These are phyloP conservation scores for Aphaenogaster ashmeadi DNA, from an alignment of 1,140 invertebrate species.

Conservation along the genomic window DNA sequence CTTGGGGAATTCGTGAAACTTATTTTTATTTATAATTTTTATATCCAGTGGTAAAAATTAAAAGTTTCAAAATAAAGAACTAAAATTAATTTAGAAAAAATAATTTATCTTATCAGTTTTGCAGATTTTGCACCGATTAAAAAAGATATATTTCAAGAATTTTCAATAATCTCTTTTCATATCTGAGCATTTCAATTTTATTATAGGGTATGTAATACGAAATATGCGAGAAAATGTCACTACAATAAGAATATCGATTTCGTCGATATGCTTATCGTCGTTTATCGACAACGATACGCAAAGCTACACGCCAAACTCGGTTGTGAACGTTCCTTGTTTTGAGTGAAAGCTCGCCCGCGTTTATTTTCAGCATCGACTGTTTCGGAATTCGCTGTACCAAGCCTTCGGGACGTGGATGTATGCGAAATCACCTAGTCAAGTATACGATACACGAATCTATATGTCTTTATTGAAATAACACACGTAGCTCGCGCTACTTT, in stretches of 20 bases:
- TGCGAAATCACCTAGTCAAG: slow-evolving; percentile 32
- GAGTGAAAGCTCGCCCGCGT: slow-evolving; percentile 63
- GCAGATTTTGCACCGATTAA: no score
- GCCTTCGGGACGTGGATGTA: slow-evolving; percentile 5
- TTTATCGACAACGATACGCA: slow-evolving; percentile 40
- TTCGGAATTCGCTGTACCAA: slow-evolving; percentile 55
- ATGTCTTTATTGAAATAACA: slow-evolving; percentile 72
- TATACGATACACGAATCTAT: slow-evolving; percentile 41
- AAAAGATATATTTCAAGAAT: not conserved
- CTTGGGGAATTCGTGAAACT: not conserved
- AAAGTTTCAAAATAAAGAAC: not conserved
- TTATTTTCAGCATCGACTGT: slow-evolving; percentile 71
- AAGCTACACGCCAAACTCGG: slow-evolving; percentile 11
- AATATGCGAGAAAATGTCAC: not conserved
- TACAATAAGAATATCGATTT: slow-evolving; percentile 33
- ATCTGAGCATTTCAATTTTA: not conserved
- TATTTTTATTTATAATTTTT: not conserved
- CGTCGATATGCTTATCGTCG: slow-evolving; percentile 20
- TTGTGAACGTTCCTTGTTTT: slow-evolving; percentile 58
- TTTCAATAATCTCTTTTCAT: not conserved
- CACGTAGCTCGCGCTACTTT: slow-evolving; percentile 31
- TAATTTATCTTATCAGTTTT: not conserved
- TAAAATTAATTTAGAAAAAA: not conserved
- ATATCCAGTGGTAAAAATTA: not conserved
- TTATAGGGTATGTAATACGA: not conserved